Percentiles rank a stretch among this genome's conserved stretches.
These are phyloP conservation scores for Linepithema humile DNA, from an alignment of 1,140 invertebrate species.

Conservation along the genomic window DNA sequence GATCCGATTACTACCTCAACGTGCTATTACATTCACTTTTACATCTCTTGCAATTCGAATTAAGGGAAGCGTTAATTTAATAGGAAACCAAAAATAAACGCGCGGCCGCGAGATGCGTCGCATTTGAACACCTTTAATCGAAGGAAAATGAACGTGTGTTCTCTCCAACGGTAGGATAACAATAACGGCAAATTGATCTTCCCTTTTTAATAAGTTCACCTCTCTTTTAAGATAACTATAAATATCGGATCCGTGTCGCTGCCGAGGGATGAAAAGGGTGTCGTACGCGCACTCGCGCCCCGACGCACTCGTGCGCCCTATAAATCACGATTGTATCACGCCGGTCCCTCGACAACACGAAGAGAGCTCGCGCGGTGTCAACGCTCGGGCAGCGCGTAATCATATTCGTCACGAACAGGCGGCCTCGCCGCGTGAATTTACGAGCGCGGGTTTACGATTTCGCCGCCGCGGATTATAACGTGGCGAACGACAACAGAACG, in stretches of 20 bases:
- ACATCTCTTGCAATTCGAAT: constrained; percentile 32
- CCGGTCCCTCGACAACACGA: constrained; percentile 34
- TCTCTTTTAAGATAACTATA: neutral
- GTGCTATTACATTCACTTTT: neutral
- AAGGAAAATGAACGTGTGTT: neutral
- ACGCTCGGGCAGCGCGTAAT: constrained; percentile 49
- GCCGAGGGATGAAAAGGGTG: constrained; percentile 11
- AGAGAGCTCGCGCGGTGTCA: constrained; percentile 47
- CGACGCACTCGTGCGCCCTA: constrained; percentile 17
- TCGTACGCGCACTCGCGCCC: neutral
- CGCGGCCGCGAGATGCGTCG: neutral
- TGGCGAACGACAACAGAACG: neutral
- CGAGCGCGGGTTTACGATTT: constrained; percentile 66
- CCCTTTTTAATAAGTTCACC: neutral
- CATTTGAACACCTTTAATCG: neutral
- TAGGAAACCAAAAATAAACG: constrained; percentile 31
- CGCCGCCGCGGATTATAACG: constrained; percentile 30
- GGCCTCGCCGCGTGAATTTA: constrained; percentile 57
- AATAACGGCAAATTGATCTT: neutral
- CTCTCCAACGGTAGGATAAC: neutral
- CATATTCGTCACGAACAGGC: constrained; percentile 63
- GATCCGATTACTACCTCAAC: neutral
- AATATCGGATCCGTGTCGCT: neutral
- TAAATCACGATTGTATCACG: constrained; percentile 64
- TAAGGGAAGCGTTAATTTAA: constrained; percentile 41